These are phyloP conservation scores for Aporophyla lueneburgensis DNA, from an alignment of 2,888 invertebrate genomes.

Conservation along the genomic window DNA sequence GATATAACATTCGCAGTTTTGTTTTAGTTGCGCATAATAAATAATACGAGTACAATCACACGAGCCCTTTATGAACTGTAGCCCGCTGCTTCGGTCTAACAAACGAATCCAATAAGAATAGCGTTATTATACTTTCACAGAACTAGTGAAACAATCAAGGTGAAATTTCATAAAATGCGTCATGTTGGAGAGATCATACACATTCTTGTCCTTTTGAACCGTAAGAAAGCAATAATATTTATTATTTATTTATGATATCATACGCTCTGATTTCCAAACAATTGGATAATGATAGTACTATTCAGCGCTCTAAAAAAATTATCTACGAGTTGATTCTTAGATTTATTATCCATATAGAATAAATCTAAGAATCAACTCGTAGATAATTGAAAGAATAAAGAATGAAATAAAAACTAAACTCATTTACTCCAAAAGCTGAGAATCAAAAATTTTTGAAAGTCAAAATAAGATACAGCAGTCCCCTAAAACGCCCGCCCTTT, in stretches of 20 bases:
- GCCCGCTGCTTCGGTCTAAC: background rate
- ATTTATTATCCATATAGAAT: background rate
- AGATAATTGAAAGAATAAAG: background rate
- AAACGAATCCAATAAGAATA: constrained; percentile 20
- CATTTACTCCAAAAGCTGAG: background rate
- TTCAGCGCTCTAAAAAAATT: background rate
- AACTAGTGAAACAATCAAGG: constrained; percentile 4
- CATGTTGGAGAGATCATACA: background rate
- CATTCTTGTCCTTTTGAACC: background rate
- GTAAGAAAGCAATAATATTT: constrained; percentile 15
- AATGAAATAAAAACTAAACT: background rate
- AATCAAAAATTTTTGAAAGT: background rate
- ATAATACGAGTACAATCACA: background rate
- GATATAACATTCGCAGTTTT: background rate
- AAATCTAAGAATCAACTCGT: background rate
- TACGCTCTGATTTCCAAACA: background rate
- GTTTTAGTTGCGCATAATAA: background rate
- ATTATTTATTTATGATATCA: constrained; percentile 20
- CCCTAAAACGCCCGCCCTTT: background rate
- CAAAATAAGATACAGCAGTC: background rate
- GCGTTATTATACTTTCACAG: background rate
- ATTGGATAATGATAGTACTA: constrained; percentile 5
- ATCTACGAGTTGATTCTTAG: too few species aligned
- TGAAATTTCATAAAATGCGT: constrained; percentile 10
- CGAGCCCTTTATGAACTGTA: background rate